Percentiles rank a stretch among this genome's conserved stretches.
Conservation (phyloP, 2,113 vertebrate genomes). For the Zootoca vivipara region DNA sequence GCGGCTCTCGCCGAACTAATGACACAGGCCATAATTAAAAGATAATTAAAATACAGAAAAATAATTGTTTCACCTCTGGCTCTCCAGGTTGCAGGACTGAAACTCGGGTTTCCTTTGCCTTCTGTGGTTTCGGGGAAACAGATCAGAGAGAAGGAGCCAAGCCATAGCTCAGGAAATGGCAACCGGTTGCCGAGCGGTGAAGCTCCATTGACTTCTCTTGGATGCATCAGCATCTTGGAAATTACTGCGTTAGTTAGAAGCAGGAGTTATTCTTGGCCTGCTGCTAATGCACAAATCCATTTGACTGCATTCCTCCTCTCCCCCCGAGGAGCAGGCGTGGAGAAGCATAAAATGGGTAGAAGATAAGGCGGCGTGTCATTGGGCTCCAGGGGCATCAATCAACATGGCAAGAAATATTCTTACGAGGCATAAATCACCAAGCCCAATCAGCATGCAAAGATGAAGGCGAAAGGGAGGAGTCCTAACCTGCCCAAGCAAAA, state of each 20-base stretch:
- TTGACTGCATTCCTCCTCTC: not conserved
- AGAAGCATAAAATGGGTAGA: not conserved
- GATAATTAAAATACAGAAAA: slow-evolving; percentile 58
- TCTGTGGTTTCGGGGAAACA: not conserved
- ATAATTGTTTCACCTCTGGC: slow-evolving; percentile 40
- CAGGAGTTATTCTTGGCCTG: not conserved
- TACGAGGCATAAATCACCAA: not conserved
- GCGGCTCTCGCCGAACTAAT: slow-evolving; percentile 22
- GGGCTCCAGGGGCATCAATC: not conserved
- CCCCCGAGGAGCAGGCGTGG: not conserved
- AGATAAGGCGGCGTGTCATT: not conserved
- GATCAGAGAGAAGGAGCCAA: not conserved
- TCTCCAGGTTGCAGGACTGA: slow-evolving; percentile 25
- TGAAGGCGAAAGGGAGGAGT: not conserved
- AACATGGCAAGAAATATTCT: not conserved
- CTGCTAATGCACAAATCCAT: not conserved
- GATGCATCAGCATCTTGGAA: not conserved
- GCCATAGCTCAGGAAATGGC: not conserved
- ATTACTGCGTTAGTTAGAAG: not conserved
- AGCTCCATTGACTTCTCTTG: not conserved
- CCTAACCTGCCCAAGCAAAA: too few species aligned
- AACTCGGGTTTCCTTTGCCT: not conserved
- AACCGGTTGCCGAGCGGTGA: not conserved
- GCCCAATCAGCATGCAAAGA: not conserved
- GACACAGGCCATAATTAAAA: slow-evolving; percentile 31